Evolutionary conservation across 2,888 invertebrate species (phyloP).

Genomic region (Blastobasis lacticolella): DNA sequence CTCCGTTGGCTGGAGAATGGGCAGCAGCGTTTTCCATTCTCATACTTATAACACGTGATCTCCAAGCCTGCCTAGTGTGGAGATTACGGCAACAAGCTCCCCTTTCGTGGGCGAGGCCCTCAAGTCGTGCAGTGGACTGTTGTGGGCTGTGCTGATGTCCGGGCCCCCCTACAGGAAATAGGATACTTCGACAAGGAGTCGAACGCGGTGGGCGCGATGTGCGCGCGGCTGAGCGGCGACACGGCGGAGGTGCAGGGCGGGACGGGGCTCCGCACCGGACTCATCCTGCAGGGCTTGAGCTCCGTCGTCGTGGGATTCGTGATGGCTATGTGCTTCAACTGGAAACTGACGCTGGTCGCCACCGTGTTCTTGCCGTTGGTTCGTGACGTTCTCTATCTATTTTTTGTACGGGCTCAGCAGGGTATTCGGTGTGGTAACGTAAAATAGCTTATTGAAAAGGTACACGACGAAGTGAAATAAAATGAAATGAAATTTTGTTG

Average conservation of each 20-base stretch:
- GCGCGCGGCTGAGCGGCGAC: constrained; percentile 77
- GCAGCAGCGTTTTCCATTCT: too few species aligned
- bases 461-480: too few species aligned
- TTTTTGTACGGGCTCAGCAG: too few species aligned
- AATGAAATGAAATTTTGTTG: too few species aligned
- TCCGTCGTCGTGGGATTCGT: constrained; percentile 74
- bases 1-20: too few species aligned
- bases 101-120: too few species aligned
- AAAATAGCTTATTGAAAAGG: too few species aligned
- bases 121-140: too few species aligned
- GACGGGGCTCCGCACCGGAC: constrained; percentile 75
- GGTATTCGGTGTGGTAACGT: too few species aligned
- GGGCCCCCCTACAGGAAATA: constrained; percentile 58
- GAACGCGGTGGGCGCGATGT: constrained; percentile 77
- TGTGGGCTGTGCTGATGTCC: neutral
- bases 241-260: constrained; percentile 78
- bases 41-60: too few species aligned
- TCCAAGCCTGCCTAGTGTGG: too few species aligned
- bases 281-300: constrained; percentile 76
- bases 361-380: constrained; percentile 75
- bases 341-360: constrained; percentile 77
- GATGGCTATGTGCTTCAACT: constrained; percentile 72
- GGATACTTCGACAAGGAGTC: constrained; percentile 76
- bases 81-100: too few species aligned
- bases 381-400: constrained; percentile 22